A percentile compares a stretch with the other conserved stretches of the same genome.
Evolutionary conservation across 2,797 vertebrate species (phyloP).

Genomic region (Scyliorhinus canicula): DNA sequence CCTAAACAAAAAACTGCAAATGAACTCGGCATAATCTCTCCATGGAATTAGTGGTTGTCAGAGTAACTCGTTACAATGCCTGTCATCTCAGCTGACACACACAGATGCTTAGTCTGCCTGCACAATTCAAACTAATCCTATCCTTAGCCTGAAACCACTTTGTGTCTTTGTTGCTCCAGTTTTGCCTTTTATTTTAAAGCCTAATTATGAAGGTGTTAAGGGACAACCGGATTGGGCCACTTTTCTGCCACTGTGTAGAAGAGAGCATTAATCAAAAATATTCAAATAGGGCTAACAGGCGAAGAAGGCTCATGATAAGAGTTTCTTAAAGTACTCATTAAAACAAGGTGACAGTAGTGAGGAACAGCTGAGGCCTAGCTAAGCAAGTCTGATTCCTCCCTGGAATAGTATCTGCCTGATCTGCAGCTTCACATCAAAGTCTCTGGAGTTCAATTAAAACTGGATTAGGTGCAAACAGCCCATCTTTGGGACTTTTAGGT

Average conservation of each 20-base stretch:
- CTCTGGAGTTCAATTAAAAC: slow-evolving; percentile 99
- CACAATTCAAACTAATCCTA: slow-evolving; percentile 66
- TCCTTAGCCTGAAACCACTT: slow-evolving; percentile 65
- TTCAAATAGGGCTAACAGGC: slow-evolving; percentile 51
- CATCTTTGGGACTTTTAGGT: slow-evolving; percentile 61
- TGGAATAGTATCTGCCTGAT: slow-evolving; percentile 67
- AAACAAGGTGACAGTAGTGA: slow-evolving; percentile 50
- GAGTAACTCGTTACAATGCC: slow-evolving; percentile 70
- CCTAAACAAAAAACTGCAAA: slow-evolving; percentile 60
- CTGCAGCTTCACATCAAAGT: slow-evolving; percentile 86
- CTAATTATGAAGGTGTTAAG: slow-evolving; percentile 55
- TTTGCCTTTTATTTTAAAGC: slow-evolving; percentile 57
- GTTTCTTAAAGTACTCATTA: slow-evolving; percentile 64
- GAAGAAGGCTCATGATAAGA: slow-evolving; percentile 46
- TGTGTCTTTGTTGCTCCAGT: slow-evolving; percentile 54
- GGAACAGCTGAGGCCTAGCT: slow-evolving; percentile 67
- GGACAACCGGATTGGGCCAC: slow-evolving; percentile 48
- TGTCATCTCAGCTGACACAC: slow-evolving; percentile 63
- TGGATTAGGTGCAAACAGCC: slow-evolving; percentile 84
- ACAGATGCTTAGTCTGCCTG: slow-evolving; percentile 61
- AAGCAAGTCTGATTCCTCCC: slow-evolving; percentile 49
- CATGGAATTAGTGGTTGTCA: slow-evolving; percentile 62
- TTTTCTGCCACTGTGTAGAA: slow-evolving; percentile 48
- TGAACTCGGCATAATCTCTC: slow-evolving; percentile 66
- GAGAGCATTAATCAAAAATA: slow-evolving; percentile 60